Evolutionary conservation across 2,113 vertebrate species (phyloP).

Genomic region (Oophaga pumilio): DNA sequence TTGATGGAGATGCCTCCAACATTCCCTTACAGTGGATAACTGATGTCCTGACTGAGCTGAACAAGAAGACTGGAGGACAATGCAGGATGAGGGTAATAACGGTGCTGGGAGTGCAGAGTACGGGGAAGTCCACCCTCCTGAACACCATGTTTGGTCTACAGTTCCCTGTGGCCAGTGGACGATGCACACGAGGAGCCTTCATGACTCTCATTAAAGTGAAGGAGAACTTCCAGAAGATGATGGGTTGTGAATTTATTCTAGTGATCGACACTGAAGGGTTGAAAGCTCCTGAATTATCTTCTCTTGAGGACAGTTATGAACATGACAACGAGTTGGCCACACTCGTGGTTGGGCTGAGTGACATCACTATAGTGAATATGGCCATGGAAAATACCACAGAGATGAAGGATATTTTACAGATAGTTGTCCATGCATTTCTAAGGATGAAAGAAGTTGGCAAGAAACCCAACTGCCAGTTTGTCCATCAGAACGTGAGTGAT

Average conservation of each 20-base stretch:
- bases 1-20: slow-evolving; percentile 76
- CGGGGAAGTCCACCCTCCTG: slow-evolving; percentile 79
- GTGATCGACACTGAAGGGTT: slow-evolving; percentile 74
- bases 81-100: slow-evolving; percentile 73
- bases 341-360: slow-evolving; percentile 75
- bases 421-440: slow-evolving; percentile 76
- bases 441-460: slow-evolving; percentile 70
- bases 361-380: slow-evolving; percentile 75
- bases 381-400: slow-evolving; percentile 63
- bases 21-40: slow-evolving; percentile 77
- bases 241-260: slow-evolving; percentile 77
- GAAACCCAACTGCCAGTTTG: slow-evolving; percentile 75
- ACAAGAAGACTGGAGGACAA: slow-evolving; percentile 65
- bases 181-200: slow-evolving; percentile 72
- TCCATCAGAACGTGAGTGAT: slow-evolving; percentile 78
- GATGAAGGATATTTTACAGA: slow-evolving; percentile 69
- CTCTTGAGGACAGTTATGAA: slow-evolving; percentile 68
- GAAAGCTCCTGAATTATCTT: slow-evolving; percentile 58
- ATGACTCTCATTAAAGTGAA: slow-evolving; percentile 69
- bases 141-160: slow-evolving; percentile 80
- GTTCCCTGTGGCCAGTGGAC: slow-evolving; percentile 69
- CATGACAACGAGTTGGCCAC: slow-evolving; percentile 75
- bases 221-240: slow-evolving; percentile 67
- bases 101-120: slow-evolving; percentile 77
- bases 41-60: slow-evolving; percentile 69